Conservation (phyloP, 2,797 vertebrate species). For the Adrianichthys oophorus region DNA sequence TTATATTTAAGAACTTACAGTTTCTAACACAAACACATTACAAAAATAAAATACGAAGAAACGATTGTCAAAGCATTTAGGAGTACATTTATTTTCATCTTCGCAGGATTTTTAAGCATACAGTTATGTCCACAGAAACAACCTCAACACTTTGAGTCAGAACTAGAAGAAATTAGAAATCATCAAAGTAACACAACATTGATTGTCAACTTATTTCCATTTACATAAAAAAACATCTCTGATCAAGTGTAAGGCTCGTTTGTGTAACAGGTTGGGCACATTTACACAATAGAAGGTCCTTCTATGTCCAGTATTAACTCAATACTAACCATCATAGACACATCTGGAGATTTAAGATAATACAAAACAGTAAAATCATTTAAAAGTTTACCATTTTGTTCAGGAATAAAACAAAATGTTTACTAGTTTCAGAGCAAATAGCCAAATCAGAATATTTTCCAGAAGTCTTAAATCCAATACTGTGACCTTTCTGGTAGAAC, state of each 20-base stretch:
- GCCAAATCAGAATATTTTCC: slow-evolving; percentile 10
- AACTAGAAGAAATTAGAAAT: slow-evolving; percentile 69
- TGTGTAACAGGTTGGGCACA: slow-evolving; percentile 27
- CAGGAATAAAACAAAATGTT: slow-evolving; percentile 13
- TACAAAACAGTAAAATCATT: neutral
- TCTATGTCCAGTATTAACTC: slow-evolving; percentile 36
- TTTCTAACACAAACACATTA: neutral
- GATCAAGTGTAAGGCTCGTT: slow-evolving; percentile 4
- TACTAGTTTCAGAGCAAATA: slow-evolving; percentile 11
- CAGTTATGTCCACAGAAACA: slow-evolving; percentile 67
- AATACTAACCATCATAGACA: slow-evolving; percentile 19
- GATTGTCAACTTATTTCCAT: slow-evolving; percentile 75
- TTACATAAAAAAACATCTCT: slow-evolving; percentile 12
- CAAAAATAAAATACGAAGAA: slow-evolving; percentile 2
- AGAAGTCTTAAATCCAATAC: slow-evolving; percentile 31
- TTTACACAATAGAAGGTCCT: slow-evolving; percentile 9
- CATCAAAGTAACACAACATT: slow-evolving; percentile 65
- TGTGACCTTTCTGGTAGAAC: slow-evolving; percentile 12
- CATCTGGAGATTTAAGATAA: slow-evolving; percentile 9
- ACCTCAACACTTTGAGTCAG: slow-evolving; percentile 27
- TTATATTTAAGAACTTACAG: too few species aligned
- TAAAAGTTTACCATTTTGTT: neutral
- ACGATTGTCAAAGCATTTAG: slow-evolving; percentile 1
- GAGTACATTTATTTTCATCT: slow-evolving; percentile 77
- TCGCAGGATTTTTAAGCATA: slow-evolving; percentile 68